Evolutionary conservation across 2,888 invertebrate genomes (phyloP).

Genomic region (Portevinia maculata): DNA sequence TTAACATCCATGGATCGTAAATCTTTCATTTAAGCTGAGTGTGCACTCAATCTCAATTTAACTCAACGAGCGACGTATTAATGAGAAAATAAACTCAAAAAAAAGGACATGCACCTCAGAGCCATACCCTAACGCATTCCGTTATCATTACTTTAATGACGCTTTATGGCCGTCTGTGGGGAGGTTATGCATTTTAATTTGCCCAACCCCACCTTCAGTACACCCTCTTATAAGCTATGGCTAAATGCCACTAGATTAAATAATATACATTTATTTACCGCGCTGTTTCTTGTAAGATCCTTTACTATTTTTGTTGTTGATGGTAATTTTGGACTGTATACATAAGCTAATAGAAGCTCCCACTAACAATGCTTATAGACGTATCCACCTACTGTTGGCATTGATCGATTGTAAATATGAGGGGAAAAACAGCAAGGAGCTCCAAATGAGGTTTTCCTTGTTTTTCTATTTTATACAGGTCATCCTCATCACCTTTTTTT

Average conservation of each 20-base stretch:
- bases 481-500: background rate
- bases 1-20: constrained; percentile 40
- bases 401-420: constrained; percentile 37
- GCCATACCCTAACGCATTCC: background rate
- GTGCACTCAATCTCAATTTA: constrained; percentile 40
- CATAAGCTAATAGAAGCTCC: too few relatives aligned
- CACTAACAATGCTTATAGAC: constrained; percentile 14
- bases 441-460: constrained; percentile 3
- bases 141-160: constrained; percentile 8
- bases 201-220: background rate
- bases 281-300: constrained; percentile 8
- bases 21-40: constrained; percentile 43
- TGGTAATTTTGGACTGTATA: too few relatives aligned
- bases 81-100: constrained; percentile 25
- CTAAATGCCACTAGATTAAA: constrained; percentile 1
- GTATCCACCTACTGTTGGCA: constrained; percentile 26
- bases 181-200: background rate
- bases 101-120: constrained; percentile 22
- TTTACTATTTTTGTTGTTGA: constrained; percentile 3
- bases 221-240: background rate
- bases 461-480: constrained; percentile 3
- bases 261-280: constrained; percentile 31
- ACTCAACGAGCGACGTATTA: constrained; percentile 35
- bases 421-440: constrained; percentile 19
- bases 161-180: background rate